Conservation (phyloP, 2,797 vertebrate genomes). For the Euphonia xanthogaster region DNA sequence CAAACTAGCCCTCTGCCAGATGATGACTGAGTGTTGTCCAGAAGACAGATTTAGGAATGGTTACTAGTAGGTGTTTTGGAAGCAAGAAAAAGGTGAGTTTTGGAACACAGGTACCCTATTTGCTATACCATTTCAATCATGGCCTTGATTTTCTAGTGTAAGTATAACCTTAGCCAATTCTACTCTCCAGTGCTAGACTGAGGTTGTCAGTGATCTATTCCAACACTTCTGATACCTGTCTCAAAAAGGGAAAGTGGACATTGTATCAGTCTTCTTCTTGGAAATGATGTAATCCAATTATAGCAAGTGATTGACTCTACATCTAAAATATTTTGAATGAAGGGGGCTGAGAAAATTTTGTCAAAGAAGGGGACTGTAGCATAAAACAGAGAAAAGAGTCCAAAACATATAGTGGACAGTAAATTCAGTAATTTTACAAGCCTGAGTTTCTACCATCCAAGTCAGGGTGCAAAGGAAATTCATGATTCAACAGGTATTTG, state of each 20-base stretch:
- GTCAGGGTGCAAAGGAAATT: background rate
- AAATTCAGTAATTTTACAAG: background rate
- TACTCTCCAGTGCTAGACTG: background rate
- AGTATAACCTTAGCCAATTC: background rate
- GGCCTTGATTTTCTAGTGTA: background rate
- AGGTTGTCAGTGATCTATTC: background rate
- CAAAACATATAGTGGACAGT: background rate
- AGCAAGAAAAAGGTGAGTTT: background rate
- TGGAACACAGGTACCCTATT: background rate
- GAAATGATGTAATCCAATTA: background rate
- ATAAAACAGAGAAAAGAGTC: background rate
- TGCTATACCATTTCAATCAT: background rate
- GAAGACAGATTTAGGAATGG: background rate
- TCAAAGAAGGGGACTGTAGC: background rate
- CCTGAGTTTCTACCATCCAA: background rate
- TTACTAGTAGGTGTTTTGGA: background rate
- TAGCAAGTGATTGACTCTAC: background rate
- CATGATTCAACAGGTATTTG: background rate
- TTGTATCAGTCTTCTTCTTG: background rate
- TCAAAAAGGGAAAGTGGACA: background rate
- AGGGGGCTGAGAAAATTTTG: background rate
- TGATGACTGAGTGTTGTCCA: background rate
- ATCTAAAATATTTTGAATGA: background rate
- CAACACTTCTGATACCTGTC: background rate
- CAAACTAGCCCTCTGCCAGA: background rate